Conservation (phyloP, 2,113 vertebrate genomes). For the Isurus oxyrinchus region DNA sequence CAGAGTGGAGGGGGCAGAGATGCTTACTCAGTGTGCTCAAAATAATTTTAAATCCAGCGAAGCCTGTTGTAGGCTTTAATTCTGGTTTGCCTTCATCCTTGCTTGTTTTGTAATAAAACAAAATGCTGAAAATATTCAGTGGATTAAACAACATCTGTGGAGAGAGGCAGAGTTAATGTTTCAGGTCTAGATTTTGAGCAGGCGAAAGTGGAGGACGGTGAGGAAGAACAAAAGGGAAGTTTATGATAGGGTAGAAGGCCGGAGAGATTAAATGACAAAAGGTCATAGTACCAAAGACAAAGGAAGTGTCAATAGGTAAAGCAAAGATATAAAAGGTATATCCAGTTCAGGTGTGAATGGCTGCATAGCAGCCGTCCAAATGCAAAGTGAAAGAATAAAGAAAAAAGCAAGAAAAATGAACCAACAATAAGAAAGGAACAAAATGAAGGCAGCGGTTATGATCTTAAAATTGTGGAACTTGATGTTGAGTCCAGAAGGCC, state of each 20-base stretch:
- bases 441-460: background rate
- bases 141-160: background rate
- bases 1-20: background rate
- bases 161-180: background rate
- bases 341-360: background rate
- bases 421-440: background rate
- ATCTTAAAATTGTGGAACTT: background rate
- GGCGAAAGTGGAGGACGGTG: background rate
- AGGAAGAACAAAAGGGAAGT: background rate
- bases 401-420: background rate
- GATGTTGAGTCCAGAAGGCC: background rate
- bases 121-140: background rate
- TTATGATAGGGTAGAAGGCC: background rate
- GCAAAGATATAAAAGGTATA: background rate
- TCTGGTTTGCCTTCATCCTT: background rate
- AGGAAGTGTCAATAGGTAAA: background rate
- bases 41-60: background rate
- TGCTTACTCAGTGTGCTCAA: background rate
- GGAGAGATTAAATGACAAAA: background rate
- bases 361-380: background rate
- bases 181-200: background rate
- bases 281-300: background rate
- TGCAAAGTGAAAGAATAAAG: background rate
- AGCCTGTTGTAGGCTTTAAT: background rate
- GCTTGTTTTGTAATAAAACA: background rate